Base-by-base conservation (phyloP, 2,797 vertebrate species). In the Clamator glandarius region DNA sequence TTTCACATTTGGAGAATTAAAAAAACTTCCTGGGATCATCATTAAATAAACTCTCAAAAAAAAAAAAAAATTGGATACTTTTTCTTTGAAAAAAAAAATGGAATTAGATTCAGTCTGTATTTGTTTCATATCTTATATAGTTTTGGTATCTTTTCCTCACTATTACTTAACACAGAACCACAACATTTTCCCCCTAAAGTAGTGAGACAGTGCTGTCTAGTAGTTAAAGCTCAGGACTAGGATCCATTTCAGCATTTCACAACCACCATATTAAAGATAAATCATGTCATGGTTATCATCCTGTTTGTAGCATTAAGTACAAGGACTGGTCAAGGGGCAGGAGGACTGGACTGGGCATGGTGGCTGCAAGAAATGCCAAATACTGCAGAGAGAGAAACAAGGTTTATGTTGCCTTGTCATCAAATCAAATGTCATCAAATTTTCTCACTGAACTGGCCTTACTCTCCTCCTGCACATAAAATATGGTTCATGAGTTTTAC, bases 331-430 rank as follows among this genome's bases (percentile, higher is more conserved):
- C 44, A 20, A 31, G 77, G 59, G 15, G 35, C 35, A 1, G 29
- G 18, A 48, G 29, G 6, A 3, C 8, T 57, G 23, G 8, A 7
- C 19, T 39, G 52, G 23, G 19, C n/a, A 15, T 0, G 1, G 52
- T 18, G 62, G 36, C 33, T 91, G 23, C 18, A 24, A 46, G 51
- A 44, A 82, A 28, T 23, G 28, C 14, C 29, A 78, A 9, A 7
- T 12, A 9, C 7, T 63, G n/a, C 55, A 64, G 25, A 48, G 4
- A 59, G 13, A 19, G 36, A n/a, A n/a, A n/a, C n/a, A n/a, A n/a
- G n/a, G 21, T 50, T 77, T 29, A 28, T 33, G 10, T 26, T 73
- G 4, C 33, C 21, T 68, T 70, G 28, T 48, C 15, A 54, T 13
- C 48, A 88, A 81, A 90, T 29, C 25, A n/a, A 61, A n/a, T n/a